These are phyloP conservation scores for Gopherus evgoodei DNA, from an alignment of 2,113 vertebrate species.

Conservation along the genomic window DNA sequence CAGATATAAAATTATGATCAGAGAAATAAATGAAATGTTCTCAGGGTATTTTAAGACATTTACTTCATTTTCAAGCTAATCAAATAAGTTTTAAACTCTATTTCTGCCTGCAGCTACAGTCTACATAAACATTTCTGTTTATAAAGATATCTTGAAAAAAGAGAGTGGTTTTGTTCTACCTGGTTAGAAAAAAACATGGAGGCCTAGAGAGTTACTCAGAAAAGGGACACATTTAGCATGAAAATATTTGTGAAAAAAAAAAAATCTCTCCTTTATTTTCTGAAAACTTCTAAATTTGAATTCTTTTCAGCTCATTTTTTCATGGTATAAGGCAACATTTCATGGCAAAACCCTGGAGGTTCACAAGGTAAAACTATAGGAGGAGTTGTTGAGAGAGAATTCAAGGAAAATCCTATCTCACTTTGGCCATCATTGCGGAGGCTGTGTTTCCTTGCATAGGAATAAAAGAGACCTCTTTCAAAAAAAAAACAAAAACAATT, in stretches of 20 bases:
- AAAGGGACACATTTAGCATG: background rate
- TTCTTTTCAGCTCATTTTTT: background rate
- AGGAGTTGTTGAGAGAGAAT: background rate
- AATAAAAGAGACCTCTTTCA: no score
- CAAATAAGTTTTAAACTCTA: constrained; percentile 1
- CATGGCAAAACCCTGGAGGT: background rate
- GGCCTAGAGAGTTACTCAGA: background rate
- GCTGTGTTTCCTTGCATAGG: background rate
- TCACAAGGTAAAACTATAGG: background rate
- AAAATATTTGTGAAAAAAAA: background rate
- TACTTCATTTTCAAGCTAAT: background rate
- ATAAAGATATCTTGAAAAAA: background rate
- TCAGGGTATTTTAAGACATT: constrained; percentile 18
- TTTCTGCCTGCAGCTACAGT: background rate
- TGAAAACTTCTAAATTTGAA: background rate
- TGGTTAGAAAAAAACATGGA: background rate
- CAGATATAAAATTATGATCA: background rate
- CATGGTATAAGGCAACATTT: background rate
- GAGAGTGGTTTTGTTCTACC: background rate
- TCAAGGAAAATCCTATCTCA: background rate
- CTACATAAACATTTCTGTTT: background rate
- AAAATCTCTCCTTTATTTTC: background rate
- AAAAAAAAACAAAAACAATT: background rate
- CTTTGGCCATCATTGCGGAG: background rate
- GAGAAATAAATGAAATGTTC: background rate